phyloP scores from a whole-genome alignment of 2,888 invertebrate genomes.

The Tipula unca region DNA sequence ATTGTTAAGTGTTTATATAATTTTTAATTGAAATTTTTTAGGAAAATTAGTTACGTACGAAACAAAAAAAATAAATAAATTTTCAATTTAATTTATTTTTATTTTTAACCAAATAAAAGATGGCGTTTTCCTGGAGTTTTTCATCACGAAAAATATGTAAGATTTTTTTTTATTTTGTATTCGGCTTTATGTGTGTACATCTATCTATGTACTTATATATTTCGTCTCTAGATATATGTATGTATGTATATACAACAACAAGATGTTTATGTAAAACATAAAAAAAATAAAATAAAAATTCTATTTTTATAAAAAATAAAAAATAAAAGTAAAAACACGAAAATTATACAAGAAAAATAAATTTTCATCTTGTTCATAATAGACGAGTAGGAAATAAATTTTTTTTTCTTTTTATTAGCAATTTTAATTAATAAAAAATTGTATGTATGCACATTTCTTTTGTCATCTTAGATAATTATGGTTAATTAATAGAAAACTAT shows the following conservation, averaged over 20 bases:
- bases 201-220: background rate
- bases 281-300: background rate
- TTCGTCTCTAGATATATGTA: background rate
- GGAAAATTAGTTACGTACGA: background rate
- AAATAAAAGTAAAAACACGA: background rate
- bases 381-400: background rate
- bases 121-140: slow-evolving; percentile 14
- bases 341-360: slow-evolving; percentile 8
- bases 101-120: slow-evolving; percentile 14
- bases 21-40: background rate
- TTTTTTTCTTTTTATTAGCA: background rate
- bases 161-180: background rate
- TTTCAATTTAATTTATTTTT: background rate
- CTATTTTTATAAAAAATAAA: slow-evolving; percentile 2
- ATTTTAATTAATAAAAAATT: background rate
- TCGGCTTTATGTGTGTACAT: background rate
- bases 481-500: background rate
- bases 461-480: background rate
- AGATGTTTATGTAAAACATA: background rate
- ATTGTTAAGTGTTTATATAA: background rate
- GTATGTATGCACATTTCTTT: background rate
- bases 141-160: background rate
- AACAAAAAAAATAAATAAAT: background rate
- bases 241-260: background rate
- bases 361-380: slow-evolving; percentile 14